These are phyloP conservation scores for Cephus runcator DNA, from an alignment of 2,888 invertebrate genomes.

Conservation along the genomic window DNA sequence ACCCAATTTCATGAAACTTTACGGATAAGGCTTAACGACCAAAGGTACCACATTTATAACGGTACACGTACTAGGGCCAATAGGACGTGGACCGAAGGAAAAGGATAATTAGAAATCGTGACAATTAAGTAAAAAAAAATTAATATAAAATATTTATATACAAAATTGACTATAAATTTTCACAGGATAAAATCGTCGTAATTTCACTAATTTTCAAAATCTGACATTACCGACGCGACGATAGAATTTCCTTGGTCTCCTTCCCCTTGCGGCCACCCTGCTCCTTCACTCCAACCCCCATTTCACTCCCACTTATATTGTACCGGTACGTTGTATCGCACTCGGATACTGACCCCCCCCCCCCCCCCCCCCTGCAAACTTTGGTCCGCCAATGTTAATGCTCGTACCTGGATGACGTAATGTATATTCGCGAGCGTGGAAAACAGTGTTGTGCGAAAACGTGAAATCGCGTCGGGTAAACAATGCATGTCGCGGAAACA, in stretches of 20 bases:
- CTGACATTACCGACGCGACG: neutral
- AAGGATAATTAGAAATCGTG: neutral
- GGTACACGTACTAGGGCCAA: neutral
- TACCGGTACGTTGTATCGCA: neutral
- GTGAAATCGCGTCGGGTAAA: conserved; percentile 28
- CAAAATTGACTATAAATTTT: neutral
- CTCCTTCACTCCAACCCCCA: neutral
- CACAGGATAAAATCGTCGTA: neutral
- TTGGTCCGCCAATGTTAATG: neutral
- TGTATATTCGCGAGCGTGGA: neutral
- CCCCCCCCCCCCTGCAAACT: neutral
- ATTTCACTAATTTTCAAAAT: neutral
- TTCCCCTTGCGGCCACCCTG: too few relatives aligned
- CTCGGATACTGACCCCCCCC: neutral
- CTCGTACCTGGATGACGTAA: neutral
- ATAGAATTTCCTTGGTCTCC: neutral
- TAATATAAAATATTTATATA: neutral
- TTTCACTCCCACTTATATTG: neutral
- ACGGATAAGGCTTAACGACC: neutral
- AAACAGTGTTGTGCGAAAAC: conserved; percentile 5
- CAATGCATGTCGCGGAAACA: conserved; percentile 29
- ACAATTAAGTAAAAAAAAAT: neutral
- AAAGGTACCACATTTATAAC: neutral
- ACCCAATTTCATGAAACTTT: neutral
- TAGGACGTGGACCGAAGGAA: neutral